Percentiles rank a stretch among this genome's conserved stretches.
These are phyloP conservation scores for Panagrolaimus sp. DNA, from an alignment of 1,140 invertebrate genomes.

Conservation along the genomic window DNA sequence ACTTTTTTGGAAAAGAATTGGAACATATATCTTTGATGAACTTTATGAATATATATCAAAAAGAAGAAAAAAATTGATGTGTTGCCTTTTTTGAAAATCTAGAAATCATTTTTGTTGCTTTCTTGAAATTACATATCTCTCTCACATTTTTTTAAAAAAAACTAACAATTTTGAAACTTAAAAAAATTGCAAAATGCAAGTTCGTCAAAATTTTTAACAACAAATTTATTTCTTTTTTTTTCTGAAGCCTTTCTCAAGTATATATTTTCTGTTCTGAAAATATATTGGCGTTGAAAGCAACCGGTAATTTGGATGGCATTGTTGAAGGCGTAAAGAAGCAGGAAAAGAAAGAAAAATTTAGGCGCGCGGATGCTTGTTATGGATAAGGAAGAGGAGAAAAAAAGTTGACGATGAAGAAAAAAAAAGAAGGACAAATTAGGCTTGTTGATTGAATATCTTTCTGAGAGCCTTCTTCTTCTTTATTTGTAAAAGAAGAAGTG, in stretches of 20 bases:
- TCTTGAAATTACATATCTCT: too few species aligned
- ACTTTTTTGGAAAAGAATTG: too few species aligned
- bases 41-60: too few species aligned
- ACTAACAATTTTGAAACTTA: not conserved
- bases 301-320: slow-evolving; percentile 19
- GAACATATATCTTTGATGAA: too few species aligned
- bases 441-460: slow-evolving; percentile 17
- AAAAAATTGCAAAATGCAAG: not conserved
- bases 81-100: too few species aligned
- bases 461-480: too few species aligned
- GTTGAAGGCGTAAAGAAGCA: slow-evolving; percentile 14
- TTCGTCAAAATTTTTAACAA: not conserved
- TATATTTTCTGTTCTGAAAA: too few species aligned
- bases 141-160: too few species aligned
- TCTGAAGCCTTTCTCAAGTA: not conserved
- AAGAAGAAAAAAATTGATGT: too few species aligned
- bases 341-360: not conserved
- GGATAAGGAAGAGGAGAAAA: not conserved
- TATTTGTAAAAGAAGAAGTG: too few species aligned
- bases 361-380: not conserved
- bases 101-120: too few species aligned
- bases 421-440: not conserved
- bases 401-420: slow-evolving; percentile 5
- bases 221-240: slow-evolving; percentile 14
- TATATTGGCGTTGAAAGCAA: not conserved